A percentile compares a stretch with the other conserved stretches of the same genome.
Evolutionary conservation across 2,888 invertebrate species (phyloP).

Genomic region (Cephus pygmeus): DNA sequence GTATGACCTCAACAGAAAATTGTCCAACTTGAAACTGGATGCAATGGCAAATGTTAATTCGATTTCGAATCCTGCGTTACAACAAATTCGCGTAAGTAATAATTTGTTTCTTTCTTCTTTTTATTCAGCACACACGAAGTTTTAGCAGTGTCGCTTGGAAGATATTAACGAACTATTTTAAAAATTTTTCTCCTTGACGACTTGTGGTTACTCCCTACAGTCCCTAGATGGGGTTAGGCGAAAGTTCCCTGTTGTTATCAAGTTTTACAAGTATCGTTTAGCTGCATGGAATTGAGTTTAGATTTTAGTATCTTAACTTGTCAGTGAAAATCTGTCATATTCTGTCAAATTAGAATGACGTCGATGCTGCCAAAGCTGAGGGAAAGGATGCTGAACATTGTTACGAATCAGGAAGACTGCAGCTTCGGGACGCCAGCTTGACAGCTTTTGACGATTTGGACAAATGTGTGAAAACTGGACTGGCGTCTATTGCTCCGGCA

Average conservation of each 20-base stretch:
- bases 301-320: too few species aligned
- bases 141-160: too few species aligned
- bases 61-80: constrained; percentile 26
- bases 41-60: constrained; percentile 28
- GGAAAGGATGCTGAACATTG: constrained; percentile 28
- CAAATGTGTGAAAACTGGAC: constrained; percentile 18
- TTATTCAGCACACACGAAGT: background rate
- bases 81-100: constrained; percentile 24
- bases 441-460: constrained; percentile 24
- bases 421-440: constrained; percentile 20
- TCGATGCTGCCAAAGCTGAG: constrained; percentile 15
- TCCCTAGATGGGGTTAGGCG: too few species aligned
- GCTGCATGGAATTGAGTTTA: too few species aligned
- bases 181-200: too few species aligned
- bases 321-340: background rate
- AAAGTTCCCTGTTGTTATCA: too few species aligned
- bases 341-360: background rate
- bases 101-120: background rate
- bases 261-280: background rate
- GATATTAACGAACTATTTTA: too few species aligned
- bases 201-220: too few species aligned
- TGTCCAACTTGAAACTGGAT: constrained; percentile 24
- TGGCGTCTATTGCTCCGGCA: constrained; percentile 14
- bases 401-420: constrained; percentile 26
- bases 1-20: constrained; percentile 14